Percentiles rank a stretch among this genome's conserved stretches.
phyloP scores from a whole-genome alignment of 2,797 vertebrate species.

The Typhlichthys eigenmanni region DNA sequence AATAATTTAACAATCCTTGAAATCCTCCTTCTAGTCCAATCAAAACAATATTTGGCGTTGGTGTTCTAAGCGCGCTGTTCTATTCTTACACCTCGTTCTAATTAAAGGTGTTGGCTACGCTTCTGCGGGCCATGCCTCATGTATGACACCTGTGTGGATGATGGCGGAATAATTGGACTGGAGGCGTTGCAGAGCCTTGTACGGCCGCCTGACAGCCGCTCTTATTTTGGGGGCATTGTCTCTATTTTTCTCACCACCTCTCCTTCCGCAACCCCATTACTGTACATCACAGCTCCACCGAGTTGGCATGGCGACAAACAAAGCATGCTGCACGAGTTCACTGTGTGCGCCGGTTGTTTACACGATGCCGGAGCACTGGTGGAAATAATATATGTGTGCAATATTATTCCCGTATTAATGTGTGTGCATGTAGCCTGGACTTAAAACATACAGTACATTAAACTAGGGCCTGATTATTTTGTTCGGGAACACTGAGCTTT shows the following conservation, averaged over 20 bases:
- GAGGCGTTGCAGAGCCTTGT: conserved; percentile 50
- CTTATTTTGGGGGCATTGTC: conserved; percentile 62
- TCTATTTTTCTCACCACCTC: conserved; percentile 23
- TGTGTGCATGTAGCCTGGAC: no score
- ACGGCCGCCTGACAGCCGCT: conserved; percentile 65
- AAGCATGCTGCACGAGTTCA: conserved; percentile 50
- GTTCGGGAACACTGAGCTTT: no score
- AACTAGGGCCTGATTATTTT: no score
- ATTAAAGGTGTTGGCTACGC: conserved; percentile 73
- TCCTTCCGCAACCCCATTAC: conserved; percentile 42
- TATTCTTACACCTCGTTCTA: conserved; percentile 62
- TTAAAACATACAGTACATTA: no score
- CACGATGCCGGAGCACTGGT: conserved; percentile 12
- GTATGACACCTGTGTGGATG: conserved; percentile 67
- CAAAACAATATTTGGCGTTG: conserved; percentile 39
- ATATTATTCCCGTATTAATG: conserved; percentile 61
- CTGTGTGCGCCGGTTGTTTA: conserved; percentile 36
- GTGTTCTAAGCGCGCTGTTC: conserved; percentile 34
- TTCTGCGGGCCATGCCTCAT: conserved; percentile 51
- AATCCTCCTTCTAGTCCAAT: conserved; percentile 32
- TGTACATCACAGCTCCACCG: conserved; percentile 51
- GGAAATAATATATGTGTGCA: conserved; percentile 63
- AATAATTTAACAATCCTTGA: conserved; percentile 17
- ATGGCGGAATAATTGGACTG: conserved; percentile 63
- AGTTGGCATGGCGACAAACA: conserved; percentile 61